A percentile compares a stretch with the other conserved stretches of the same genome.
phyloP scores from a whole-genome alignment of 2,797 vertebrate species.

The Rhinichthys osculus region DNA sequence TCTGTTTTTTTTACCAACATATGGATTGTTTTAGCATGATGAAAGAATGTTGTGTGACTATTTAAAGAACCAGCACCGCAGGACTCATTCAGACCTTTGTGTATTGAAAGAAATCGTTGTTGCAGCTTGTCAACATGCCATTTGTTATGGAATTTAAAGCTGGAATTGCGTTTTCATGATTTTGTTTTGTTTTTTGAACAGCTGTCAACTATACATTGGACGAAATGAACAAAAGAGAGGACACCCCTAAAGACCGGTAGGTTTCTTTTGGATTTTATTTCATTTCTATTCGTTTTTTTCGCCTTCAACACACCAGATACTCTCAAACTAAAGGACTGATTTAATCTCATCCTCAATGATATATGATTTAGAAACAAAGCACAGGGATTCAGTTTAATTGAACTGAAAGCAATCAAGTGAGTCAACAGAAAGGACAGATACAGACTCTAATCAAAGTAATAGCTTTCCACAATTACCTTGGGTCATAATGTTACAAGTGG shows the following conservation, averaged over 20 bases:
- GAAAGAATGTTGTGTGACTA: neutral
- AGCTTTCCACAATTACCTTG: neutral
- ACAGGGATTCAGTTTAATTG: neutral
- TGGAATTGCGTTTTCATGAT: neutral
- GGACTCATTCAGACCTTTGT: neutral
- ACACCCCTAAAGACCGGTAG: constrained; percentile 1
- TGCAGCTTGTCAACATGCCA: neutral
- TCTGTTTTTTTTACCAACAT: neutral
- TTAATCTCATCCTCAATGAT: neutral
- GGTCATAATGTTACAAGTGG: neutral
- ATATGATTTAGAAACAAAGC: neutral
- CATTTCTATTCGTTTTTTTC: too few relatives aligned
- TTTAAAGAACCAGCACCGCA: neutral
- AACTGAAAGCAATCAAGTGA: neutral
- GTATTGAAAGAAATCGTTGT: too few relatives aligned
- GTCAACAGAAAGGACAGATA: neutral
- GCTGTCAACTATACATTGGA: neutral
- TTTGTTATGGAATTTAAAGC: neutral
- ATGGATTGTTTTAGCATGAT: neutral
- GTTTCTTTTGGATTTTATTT: neutral
- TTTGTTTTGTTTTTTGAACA: constrained; percentile 9
- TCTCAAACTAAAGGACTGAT: neutral
- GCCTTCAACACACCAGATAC: neutral
- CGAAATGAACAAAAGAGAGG: constrained; percentile 10
- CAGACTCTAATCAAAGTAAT: neutral